These are phyloP conservation scores for Drosophila novamexicana DNA, from an alignment of 1,140 invertebrate species.

Conservation along the genomic window DNA sequence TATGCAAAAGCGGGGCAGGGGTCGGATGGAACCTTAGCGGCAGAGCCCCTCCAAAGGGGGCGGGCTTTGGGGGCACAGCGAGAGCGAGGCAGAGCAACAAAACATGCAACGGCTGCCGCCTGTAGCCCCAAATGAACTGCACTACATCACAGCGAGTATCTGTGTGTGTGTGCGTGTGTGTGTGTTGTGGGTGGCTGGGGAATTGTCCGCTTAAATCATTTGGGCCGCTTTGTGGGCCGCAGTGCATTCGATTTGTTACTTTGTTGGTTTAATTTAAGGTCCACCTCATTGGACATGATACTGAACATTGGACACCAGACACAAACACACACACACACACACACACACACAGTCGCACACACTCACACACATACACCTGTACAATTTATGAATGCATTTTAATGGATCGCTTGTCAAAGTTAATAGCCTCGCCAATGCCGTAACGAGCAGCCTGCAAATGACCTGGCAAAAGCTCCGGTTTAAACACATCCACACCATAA, in stretches of 20 bases:
- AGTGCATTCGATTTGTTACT: constrained; percentile 65
- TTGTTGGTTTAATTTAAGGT: constrained; percentile 70
- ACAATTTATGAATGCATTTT: constrained; percentile 76
- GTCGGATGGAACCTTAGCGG: background rate
- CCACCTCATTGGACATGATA: constrained; percentile 31
- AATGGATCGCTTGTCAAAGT: constrained; percentile 75
- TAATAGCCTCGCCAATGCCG: constrained; percentile 31
- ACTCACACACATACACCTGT: constrained; percentile 55
- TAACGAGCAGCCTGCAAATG: constrained; percentile 33
- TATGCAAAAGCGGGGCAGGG: constrained; percentile 41
- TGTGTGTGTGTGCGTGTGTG: background rate
- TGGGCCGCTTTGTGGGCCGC: constrained; percentile 51
- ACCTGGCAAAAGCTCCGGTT: constrained; percentile 24
- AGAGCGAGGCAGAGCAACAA: constrained; percentile 37
- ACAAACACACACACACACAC: constrained; percentile 9
- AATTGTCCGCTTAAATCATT: constrained; percentile 67
- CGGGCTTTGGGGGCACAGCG: background rate
- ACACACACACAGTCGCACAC: constrained; percentile 9
- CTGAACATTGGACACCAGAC: constrained; percentile 11
- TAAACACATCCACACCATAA: background rate
- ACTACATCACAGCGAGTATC: constrained; percentile 55
- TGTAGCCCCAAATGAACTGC: constrained; percentile 63
- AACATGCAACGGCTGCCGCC: constrained; percentile 34
- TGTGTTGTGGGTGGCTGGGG: constrained; percentile 28
- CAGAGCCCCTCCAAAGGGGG: constrained; percentile 1